phyloP scores from a whole-genome alignment of 1,140 invertebrate genomes.

The Portunus trituberculatus region DNA sequence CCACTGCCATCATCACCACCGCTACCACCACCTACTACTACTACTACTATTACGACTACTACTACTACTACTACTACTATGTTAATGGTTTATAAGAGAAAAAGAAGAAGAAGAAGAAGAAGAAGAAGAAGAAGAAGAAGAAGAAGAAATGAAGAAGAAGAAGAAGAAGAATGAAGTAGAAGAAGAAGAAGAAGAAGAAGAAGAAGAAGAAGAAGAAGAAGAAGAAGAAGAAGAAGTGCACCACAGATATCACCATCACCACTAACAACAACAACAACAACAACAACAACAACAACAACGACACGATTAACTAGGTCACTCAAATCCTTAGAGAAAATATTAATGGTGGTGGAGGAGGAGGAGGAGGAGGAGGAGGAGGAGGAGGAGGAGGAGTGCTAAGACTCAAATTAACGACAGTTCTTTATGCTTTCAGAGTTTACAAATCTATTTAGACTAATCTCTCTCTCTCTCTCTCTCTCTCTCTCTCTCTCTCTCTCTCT shows the following conservation, averaged over 20 bases:
- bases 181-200: slow-evolving; percentile 30
- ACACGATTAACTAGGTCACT: too few species aligned
- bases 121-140: not conserved
- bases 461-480: too few species aligned
- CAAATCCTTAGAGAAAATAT: not conserved
- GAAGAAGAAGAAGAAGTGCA: not conserved
- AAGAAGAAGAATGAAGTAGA: slow-evolving; percentile 22
- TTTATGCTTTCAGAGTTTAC: too few species aligned
- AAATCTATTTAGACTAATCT: too few species aligned
- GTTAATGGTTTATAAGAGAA: not conserved
- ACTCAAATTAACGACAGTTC: not conserved
- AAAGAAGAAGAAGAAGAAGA: not conserved
- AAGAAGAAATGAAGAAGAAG: not conserved
- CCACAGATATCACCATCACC: not conserved
- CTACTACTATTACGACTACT: too few species aligned
- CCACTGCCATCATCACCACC: not conserved
- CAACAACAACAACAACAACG: not conserved
- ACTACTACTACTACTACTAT: too few species aligned
- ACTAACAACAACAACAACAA: not conserved
- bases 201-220: slow-evolving; percentile 30
- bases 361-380: slow-evolving; percentile 35
- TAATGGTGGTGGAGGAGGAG: not conserved
- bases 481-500: too few species aligned
- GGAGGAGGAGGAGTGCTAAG: not conserved
- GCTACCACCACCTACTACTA: not conserved